Base-by-base conservation (phyloP, 2,113 vertebrate species). In the Solea senegalensis region DNA sequence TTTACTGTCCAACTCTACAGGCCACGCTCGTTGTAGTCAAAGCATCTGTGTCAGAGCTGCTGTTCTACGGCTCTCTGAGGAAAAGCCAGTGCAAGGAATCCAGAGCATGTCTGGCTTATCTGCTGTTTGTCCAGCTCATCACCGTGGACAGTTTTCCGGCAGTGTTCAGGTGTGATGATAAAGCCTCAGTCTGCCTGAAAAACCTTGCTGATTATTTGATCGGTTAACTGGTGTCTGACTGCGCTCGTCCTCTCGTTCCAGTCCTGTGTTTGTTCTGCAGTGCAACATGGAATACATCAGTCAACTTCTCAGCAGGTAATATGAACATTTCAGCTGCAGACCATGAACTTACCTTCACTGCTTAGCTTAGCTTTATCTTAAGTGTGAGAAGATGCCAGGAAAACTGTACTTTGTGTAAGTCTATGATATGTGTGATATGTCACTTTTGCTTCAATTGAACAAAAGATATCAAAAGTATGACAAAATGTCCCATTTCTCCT, bases 61-160 rank as follows among this genome's bases (percentile, higher is more conserved):
- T 95, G 63, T 83, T 94, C 74, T 91, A 90, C 74, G 72, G 57
- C 72, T 81, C 86, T 9, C 48, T 72, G 59, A 92, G 63, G 73
- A 90, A 41, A 84, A 57, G 0, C 49, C 84, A 95, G 46, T 85
- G 85, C 0, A 84, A 77, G 2, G 95, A 97, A 65, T 92, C 96
- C 5, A 82, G 93, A 84, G 97, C 96, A 1, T 97, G 96, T 77
- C 83, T 98, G 75, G 93, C 98, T 1, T 98, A 99, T 54, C 86
- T 99, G n/a, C 67, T 98, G 14, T 97, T 97, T 90, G 98, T 97
- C 65, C 96, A 97, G 66, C 91, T 94, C 69, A 93, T 99, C 65
- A 89, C 89, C 72, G 89, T 94, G 0, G 91, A 96, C 61, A 86
- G 73, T 58, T 95, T 98, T 65, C 98, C 98, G 39, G 3, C 93